Evolutionary conservation across 2,888 invertebrate genomes (phyloP).

Genomic region (Glaucopsyche alexis): DNA sequence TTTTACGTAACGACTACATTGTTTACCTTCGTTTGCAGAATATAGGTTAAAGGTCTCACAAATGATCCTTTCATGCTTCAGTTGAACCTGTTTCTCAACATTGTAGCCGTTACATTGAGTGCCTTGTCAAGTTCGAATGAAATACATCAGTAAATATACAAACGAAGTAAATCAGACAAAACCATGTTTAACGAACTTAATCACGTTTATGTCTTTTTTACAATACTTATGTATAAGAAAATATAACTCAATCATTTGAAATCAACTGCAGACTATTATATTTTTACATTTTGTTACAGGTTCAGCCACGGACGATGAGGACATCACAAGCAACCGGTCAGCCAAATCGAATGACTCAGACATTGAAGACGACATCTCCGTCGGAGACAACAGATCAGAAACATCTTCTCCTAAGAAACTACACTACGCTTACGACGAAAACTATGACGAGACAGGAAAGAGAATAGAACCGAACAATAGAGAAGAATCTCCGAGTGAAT

Average conservation of each 20-base stretch:
- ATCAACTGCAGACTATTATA: background rate
- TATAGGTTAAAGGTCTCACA: slow-evolving; percentile 15
- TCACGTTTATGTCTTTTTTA: no score
- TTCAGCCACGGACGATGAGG: slow-evolving; percentile 51
- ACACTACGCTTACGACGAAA: slow-evolving; percentile 45
- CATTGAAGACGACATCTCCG: slow-evolving; percentile 68
- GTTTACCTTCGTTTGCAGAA: background rate
- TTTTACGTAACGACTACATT: slow-evolving; percentile 5
- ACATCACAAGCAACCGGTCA: slow-evolving; percentile 49
- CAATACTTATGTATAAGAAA: no score
- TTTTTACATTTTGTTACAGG: slow-evolving; percentile 44
- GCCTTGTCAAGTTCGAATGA: background rate
- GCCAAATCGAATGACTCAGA: slow-evolving; percentile 55
- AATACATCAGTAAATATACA: no score
- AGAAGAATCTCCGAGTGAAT: slow-evolving; percentile 57
- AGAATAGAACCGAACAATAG: slow-evolving; percentile 43
- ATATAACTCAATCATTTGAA: background rate
- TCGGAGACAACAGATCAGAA: slow-evolving; percentile 70
- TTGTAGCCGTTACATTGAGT: background rate
- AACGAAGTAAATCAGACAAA: background rate
- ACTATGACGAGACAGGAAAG: slow-evolving; percentile 47
- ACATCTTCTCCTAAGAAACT: slow-evolving; percentile 58
- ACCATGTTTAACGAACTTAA: background rate
- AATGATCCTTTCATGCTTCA: background rate
- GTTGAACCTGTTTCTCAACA: background rate